These are phyloP conservation scores for Spilosoma lubricipeda DNA, from an alignment of 2,888 invertebrate species.

Conservation along the genomic window DNA sequence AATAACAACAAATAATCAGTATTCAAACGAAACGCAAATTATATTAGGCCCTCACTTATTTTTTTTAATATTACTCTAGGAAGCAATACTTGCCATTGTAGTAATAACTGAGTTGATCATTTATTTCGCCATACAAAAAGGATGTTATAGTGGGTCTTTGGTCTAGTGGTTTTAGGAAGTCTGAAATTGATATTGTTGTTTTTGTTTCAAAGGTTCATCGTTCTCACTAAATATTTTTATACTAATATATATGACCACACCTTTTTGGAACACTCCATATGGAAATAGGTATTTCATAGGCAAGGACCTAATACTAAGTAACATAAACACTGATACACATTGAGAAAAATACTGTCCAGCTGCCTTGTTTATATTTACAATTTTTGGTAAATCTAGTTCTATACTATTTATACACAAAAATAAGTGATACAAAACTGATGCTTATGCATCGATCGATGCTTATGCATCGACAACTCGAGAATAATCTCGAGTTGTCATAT, in stretches of 20 bases:
- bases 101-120: neutral
- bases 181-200: neutral
- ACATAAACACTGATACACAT: slow-evolving; percentile 44
- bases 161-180: neutral
- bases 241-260: neutral
- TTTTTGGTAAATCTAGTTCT: slow-evolving; percentile 19
- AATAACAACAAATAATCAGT: slow-evolving; percentile 46
- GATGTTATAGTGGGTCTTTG: neutral
- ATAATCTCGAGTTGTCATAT: too few relatives aligned
- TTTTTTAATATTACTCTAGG: neutral
- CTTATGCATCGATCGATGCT: too few relatives aligned
- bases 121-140: neutral
- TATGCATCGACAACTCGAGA: too few relatives aligned
- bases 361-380: slow-evolving; percentile 24
- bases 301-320: slow-evolving; percentile 28
- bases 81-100: neutral
- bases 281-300: neutral
- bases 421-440: slow-evolving; percentile 2
- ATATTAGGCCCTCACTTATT: slow-evolving; percentile 5
- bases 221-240: neutral
- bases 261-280: neutral
- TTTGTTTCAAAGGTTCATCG: neutral
- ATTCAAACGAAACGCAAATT: slow-evolving; percentile 35
- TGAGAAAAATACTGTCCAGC: slow-evolving; percentile 39
- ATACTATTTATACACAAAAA: slow-evolving; percentile 18